Base-by-base conservation (phyloP, 1,140 invertebrate genomes). In the Pachypeltis micranthus region DNA sequence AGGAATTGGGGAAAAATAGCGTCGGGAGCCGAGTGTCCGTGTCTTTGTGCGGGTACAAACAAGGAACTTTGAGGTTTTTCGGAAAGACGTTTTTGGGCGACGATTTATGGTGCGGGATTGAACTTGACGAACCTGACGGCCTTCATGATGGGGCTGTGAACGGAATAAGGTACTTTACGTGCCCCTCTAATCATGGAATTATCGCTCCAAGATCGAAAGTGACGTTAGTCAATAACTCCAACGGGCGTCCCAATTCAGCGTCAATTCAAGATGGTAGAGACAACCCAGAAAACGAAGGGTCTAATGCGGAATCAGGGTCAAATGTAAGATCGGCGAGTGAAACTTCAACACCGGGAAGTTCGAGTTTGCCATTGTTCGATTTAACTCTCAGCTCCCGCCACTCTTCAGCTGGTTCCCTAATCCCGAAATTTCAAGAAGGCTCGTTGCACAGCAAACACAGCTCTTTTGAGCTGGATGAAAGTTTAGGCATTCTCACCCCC, bases 401-500 rank as follows among this genome's bases (percentile, higher is more conserved):
- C 26, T 66, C 72, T 23, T 68, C 70, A 14, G 70, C 69, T 19
- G 71, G 69, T 57, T 72, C 58, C 59, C 66, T 65, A 55, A 67
- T 66, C 64, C 69, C 64, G 63, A 67, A 67, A 25, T 67, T 67
- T 59, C 67, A 68, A 14, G 21, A 47, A 12, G n/a, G 56, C n/a
- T 55, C 58, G n/a, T 31, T 59, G 7, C 64, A 65, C n/a, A 85
- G 82, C 70, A 84, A 86, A 70, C 85, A 90, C 69, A 84, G 85
- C 70, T 87, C 85, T 14, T 82, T 88, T 64, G 87, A 85, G 63
- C 71, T 81, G 68, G 85, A 90, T 72, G 88, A 91, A 67, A 88
- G 85, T 69, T 75, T 91, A 63, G 89, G 88, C 7, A 91, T 92
- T 66, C 75, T 92, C 19, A 90, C 88, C 3, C 88, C 88, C 0